Evolutionary conservation across 2,888 invertebrate genomes (phyloP).

Genomic region (Zaprionus lineosus): DNA sequence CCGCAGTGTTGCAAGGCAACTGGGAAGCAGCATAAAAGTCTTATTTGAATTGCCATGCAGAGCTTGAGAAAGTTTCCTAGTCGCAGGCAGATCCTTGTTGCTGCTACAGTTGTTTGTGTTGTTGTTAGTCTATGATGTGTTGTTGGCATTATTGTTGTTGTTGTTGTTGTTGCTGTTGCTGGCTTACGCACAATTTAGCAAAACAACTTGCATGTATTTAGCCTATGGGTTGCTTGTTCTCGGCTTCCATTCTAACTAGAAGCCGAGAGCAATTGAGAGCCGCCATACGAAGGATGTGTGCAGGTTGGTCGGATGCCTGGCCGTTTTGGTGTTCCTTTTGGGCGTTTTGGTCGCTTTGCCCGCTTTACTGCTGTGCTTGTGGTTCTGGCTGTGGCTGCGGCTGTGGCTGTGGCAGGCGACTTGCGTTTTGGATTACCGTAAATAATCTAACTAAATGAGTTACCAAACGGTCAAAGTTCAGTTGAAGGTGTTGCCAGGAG

Average conservation of each 20-base stretch:
- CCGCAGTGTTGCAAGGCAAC: slow-evolving; percentile 40
- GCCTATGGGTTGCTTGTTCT: slow-evolving; percentile 47
- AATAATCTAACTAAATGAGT: slow-evolving; percentile 76
- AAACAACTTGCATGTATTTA: slow-evolving; percentile 76
- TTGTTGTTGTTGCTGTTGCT: slow-evolving; percentile 37
- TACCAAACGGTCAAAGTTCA: slow-evolving; percentile 76
- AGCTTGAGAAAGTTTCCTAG: slow-evolving; percentile 68
- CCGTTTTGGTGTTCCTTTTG: no score
- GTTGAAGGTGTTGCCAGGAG: slow-evolving; percentile 63
- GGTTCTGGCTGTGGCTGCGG: slow-evolving; percentile 16
- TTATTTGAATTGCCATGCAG: slow-evolving; percentile 75
- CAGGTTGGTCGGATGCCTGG: slow-evolving; percentile 52
- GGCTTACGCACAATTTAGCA: slow-evolving; percentile 78
- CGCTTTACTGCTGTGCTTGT: no score
- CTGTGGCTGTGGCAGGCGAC: slow-evolving; percentile 33
- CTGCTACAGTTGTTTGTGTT: slow-evolving; percentile 20
- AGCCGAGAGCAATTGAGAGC: slow-evolving; percentile 22
- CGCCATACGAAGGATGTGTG: slow-evolving; percentile 15
- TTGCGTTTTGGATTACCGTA: slow-evolving; percentile 74
- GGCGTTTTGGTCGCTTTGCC: no score
- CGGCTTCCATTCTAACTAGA: slow-evolving; percentile 8
- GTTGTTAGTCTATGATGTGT: neutral
- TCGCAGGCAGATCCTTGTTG: slow-evolving; percentile 36
- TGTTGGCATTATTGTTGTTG: slow-evolving; percentile 14
- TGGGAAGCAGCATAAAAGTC: slow-evolving; percentile 71